Conservation (phyloP, 2,888 invertebrate genomes). For the Rapana venosa region DNA sequence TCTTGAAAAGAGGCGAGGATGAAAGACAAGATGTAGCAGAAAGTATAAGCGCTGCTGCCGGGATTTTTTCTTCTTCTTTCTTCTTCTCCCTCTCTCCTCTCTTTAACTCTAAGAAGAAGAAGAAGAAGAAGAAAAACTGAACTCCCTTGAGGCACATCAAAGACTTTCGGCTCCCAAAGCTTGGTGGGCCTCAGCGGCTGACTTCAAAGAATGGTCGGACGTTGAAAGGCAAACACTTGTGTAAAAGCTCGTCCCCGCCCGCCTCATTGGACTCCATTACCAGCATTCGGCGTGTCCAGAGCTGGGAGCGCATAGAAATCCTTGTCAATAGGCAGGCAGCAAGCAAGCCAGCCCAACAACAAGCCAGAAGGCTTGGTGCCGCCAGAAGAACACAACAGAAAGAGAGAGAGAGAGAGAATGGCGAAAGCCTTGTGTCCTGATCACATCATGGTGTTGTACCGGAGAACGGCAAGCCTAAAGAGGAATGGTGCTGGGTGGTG, state of each 20-base stretch:
- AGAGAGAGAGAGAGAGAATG: background rate
- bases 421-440: background rate
- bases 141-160: slow-evolving; percentile 35
- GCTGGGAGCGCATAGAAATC: slow-evolving; percentile 7
- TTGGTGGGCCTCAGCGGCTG: slow-evolving; percentile 32
- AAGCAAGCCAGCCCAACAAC: background rate
- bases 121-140: too few relatives aligned
- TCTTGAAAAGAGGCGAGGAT: too few relatives aligned
- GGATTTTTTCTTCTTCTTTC: too few relatives aligned
- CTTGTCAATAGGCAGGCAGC: slow-evolving; percentile 24
- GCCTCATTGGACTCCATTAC: slow-evolving; percentile 21
- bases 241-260: slow-evolving; percentile 19
- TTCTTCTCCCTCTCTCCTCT: too few relatives aligned
- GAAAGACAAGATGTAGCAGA: too few relatives aligned
- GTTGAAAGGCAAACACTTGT: slow-evolving; percentile 44
- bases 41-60: too few relatives aligned
- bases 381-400: background rate
- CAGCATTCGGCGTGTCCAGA: slow-evolving; percentile 36
- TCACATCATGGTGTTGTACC: background rate
- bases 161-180: slow-evolving; percentile 4
- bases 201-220: slow-evolving; percentile 42
- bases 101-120: too few relatives aligned
- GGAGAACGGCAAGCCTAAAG: background rate
- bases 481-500: background rate
- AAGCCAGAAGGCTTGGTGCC: background rate